Base-by-base conservation (phyloP, 2,888 invertebrate genomes). In the Lamellibrachia satsuma region DNA sequence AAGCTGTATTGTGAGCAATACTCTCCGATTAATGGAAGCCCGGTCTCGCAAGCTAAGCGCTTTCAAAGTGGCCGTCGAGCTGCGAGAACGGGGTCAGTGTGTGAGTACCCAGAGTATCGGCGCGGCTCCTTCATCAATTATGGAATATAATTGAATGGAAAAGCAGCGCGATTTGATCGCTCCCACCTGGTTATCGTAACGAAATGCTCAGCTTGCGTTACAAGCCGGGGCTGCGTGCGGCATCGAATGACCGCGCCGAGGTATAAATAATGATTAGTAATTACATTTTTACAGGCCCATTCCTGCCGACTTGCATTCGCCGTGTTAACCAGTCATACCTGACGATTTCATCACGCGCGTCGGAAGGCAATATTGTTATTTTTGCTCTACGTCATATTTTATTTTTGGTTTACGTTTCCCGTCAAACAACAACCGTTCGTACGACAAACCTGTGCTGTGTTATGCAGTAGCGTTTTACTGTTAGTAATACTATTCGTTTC, bases 81-180 rank as follows among this genome's bases (percentile, higher is more conserved):
- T 75, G 75, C 15, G 75, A 15, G 22, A 3, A n/a, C 22, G 22
- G 15, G 60, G 15, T 22, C 60, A 22, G 11, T 60, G 1, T n/a
- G 75, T 2, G 75, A 75, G 75, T 75, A 75, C 75, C 75, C 75
- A 75, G 75, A 75, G n/a, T 22, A 22, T 3, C 75, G 75, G 22
- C 75, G 75, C 75, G 75, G n/a, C 75, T 75, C 75, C 22, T 75
- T 75, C 75, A 75, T 75, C 75, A 75, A 75, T 75, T 75, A 75
- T 75, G 75, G 75, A 75, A 75, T 75, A 75, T 75, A 75, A 75
- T 75, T 75, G 75, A 75, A 75, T 75, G 75, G 75, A 75, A 15
- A 75, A 75, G 75, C 75, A 75, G 75, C 75, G 75, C 75, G 75
- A 75, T 75, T 75, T 75, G 75, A 75, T 75, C 75, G 75, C 75